Evolutionary conservation across 2,888 invertebrate species (phyloP).

Genomic region (Byasa hedistus): DNA sequence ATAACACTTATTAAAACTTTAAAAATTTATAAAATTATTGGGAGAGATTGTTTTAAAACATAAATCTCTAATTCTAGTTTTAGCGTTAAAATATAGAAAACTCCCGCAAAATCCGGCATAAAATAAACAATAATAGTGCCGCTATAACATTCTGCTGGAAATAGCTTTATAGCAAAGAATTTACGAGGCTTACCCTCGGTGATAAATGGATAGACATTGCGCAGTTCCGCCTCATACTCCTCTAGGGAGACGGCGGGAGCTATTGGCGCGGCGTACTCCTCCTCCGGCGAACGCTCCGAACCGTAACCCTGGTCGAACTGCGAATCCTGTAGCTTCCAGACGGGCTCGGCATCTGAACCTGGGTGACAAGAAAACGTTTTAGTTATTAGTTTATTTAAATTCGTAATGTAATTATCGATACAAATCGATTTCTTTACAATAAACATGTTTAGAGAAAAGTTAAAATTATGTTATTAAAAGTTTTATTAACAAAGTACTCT

Average conservation of each 20-base stretch:
- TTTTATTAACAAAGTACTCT: too few relatives aligned
- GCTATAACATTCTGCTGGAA: constrained; percentile 25
- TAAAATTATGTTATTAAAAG: too few relatives aligned
- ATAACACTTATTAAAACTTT: background rate
- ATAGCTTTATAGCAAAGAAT: constrained; percentile 30
- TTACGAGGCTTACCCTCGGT: constrained; percentile 80
- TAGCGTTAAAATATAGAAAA: constrained; percentile 5
- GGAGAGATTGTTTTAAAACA: background rate
- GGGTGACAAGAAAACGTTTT: constrained; percentile 35
- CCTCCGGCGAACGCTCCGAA: constrained; percentile 87
- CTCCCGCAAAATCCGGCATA: background rate
- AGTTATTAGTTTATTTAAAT: background rate
- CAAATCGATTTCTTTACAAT: too few relatives aligned
- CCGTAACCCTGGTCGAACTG: constrained; percentile 88
- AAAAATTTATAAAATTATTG: too few relatives aligned
- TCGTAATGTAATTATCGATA: too few relatives aligned
- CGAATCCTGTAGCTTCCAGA: constrained; percentile 78
- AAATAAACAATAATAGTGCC: constrained; percentile 30
- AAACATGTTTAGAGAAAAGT: too few relatives aligned
- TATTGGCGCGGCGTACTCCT: constrained; percentile 85
- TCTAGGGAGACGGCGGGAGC: constrained; percentile 78
- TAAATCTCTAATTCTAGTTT: background rate
- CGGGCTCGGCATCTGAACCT: constrained; percentile 78
- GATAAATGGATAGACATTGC: constrained; percentile 83
- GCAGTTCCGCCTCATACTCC: constrained; percentile 80